phyloP scores from a whole-genome alignment of 1,140 invertebrate species.

The Drosophila kohkoa region DNA sequence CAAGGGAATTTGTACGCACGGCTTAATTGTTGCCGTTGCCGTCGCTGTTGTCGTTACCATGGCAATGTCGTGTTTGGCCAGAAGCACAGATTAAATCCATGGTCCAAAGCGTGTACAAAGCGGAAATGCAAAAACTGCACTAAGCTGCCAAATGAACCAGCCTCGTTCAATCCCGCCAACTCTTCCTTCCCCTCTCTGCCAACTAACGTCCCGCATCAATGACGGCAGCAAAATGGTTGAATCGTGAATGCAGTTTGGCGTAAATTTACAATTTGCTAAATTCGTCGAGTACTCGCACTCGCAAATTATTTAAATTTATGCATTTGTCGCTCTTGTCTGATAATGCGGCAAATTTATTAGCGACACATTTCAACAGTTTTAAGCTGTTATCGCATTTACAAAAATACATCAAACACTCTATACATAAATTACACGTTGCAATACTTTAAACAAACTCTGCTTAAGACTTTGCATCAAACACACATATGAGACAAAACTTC shows the following conservation, averaged over 20 bases:
- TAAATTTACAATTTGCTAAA: constrained; percentile 58
- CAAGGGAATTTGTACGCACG: constrained; percentile 68
- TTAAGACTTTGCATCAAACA: background rate
- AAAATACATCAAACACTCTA: background rate
- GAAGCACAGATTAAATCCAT: constrained; percentile 49
- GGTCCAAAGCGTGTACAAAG: constrained; percentile 21
- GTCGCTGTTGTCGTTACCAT: constrained; percentile 47
- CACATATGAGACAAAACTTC: background rate
- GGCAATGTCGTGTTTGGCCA: constrained; percentile 49
- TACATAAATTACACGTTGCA: background rate
- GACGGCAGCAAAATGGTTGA: constrained; percentile 55
- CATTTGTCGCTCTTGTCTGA: constrained; percentile 32
- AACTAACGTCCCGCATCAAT: constrained; percentile 27
- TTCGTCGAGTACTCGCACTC: constrained; percentile 22
- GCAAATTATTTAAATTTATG: constrained; percentile 44
- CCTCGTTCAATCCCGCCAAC: background rate
- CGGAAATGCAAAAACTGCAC: constrained; percentile 42
- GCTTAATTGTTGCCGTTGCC: constrained; percentile 61
- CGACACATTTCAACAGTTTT: constrained; percentile 12
- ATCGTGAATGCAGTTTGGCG: constrained; percentile 61
- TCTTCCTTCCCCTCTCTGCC: background rate
- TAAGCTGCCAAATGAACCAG: constrained; percentile 62
- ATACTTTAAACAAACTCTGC: background rate
- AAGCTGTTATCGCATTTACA: constrained; percentile 14
- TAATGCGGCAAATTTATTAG: constrained; percentile 60